A percentile compares a stretch with the other conserved stretches of the same genome.
These are phyloP conservation scores for Hypanus sabinus DNA, from an alignment of 2,113 vertebrate genomes.

Conservation along the genomic window DNA sequence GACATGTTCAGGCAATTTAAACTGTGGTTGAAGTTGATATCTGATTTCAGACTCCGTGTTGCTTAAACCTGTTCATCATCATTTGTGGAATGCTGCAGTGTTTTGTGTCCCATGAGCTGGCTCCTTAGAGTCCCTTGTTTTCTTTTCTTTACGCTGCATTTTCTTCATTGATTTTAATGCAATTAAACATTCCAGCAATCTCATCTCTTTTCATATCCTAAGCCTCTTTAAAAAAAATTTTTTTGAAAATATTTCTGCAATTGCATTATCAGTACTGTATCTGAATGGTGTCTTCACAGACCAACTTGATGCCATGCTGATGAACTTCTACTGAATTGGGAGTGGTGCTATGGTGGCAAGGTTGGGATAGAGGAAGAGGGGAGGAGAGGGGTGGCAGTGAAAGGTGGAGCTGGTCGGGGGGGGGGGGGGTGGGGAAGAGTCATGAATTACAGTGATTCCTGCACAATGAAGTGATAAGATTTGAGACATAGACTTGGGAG, in stretches of 20 bases:
- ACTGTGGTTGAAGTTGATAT: conserved; percentile 40
- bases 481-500: not conserved
- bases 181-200: not conserved
- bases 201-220: not conserved
- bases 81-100: not conserved
- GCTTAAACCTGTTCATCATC: conserved; percentile 9
- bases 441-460: not conserved
- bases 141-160: not conserved
- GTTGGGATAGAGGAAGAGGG: not conserved
- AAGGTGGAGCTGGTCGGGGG: no score
- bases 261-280: not conserved
- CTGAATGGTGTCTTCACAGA: not conserved
- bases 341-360: no score
- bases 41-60: conserved; percentile 17
- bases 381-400: no score
- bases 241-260: not conserved
- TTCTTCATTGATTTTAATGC: not conserved
- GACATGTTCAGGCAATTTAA: conserved; percentile 44
- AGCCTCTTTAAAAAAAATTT: not conserved
- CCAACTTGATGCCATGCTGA: not conserved
- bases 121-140: not conserved
- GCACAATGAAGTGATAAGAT: not conserved
- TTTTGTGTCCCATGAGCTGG: not conserved
- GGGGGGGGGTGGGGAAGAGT: not conserved
- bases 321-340: not conserved